Percentiles rank a stretch among this genome's conserved stretches.
phyloP scores from a whole-genome alignment of 2,113 vertebrate species.

The Crocuta crocuta region DNA sequence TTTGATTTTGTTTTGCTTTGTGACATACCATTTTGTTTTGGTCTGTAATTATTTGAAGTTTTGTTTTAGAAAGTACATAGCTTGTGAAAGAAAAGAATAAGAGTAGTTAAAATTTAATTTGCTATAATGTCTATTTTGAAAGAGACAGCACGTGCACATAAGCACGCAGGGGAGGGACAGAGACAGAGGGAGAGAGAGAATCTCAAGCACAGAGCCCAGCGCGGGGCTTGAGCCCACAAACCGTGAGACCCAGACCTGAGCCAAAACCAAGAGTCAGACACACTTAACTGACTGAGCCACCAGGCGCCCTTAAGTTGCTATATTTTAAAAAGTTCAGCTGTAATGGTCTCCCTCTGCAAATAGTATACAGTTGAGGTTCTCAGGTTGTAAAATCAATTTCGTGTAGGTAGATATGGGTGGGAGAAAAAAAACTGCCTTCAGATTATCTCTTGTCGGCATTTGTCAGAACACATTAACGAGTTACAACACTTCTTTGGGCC shows the following conservation, averaged over 20 bases:
- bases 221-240: too few species aligned
- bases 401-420: neutral
- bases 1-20: neutral
- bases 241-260: too few species aligned
- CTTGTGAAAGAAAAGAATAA: neutral
- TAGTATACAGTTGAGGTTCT: neutral
- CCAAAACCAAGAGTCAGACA: too few species aligned
- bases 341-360: neutral
- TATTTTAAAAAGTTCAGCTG: neutral
- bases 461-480: neutral
- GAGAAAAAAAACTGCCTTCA: neutral
- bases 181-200: too few species aligned
- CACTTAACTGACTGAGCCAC: too few species aligned
- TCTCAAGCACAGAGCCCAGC: too few species aligned
- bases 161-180: too few species aligned
- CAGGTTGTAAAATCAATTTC: neutral
- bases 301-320: neutral
- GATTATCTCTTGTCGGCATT: neutral
- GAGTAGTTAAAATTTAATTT: neutral
- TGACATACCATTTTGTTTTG: neutral
- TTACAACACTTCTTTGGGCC: neutral
- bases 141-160: too few species aligned
- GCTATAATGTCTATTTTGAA: neutral
- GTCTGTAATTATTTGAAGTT: neutral
- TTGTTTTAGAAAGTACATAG: neutral